Evolutionary conservation across 2,888 invertebrate species (phyloP).

Genomic region (Aphrophora alni): DNA sequence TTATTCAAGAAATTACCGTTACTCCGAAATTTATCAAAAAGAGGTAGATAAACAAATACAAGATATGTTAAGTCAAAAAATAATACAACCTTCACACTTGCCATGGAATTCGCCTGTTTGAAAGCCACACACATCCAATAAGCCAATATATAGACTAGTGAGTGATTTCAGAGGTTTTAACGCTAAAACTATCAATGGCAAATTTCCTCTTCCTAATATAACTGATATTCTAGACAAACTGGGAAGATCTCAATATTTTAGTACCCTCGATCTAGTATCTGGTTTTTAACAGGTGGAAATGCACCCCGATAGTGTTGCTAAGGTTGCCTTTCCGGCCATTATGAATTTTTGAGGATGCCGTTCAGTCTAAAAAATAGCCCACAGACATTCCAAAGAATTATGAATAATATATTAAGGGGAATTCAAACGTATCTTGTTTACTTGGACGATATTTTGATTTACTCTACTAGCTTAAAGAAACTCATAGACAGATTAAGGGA

Average conservation of each 20-base stretch:
- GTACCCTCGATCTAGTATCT: conserved; percentile 24
- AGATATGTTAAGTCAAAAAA: conserved; percentile 21
- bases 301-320: conserved; percentile 29
- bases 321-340: conserved; percentile 35
- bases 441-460: too few relatives aligned
- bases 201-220: neutral
- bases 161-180: conserved; percentile 36
- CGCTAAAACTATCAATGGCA: conserved; percentile 33
- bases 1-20: conserved; percentile 35
- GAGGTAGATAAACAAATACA: conserved; percentile 27
- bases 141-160: conserved; percentile 28
- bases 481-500: neutral
- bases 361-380: too few relatives aligned
- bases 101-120: conserved; percentile 8
- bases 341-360: too few relatives aligned
- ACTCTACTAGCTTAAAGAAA: conserved; percentile 21
- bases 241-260: conserved; percentile 32
- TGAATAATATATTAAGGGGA: too few relatives aligned
- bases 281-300: conserved; percentile 38
- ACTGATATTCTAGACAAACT: conserved; percentile 19
- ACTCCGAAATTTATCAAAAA: conserved; percentile 26
- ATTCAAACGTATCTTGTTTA: conserved; percentile 30
- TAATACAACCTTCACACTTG: too few relatives aligned
- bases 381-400: too few relatives aligned
- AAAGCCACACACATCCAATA: conserved; percentile 28